Base-by-base conservation (phyloP, 2,113 vertebrate genomes). In the Hippolais icterina region DNA sequence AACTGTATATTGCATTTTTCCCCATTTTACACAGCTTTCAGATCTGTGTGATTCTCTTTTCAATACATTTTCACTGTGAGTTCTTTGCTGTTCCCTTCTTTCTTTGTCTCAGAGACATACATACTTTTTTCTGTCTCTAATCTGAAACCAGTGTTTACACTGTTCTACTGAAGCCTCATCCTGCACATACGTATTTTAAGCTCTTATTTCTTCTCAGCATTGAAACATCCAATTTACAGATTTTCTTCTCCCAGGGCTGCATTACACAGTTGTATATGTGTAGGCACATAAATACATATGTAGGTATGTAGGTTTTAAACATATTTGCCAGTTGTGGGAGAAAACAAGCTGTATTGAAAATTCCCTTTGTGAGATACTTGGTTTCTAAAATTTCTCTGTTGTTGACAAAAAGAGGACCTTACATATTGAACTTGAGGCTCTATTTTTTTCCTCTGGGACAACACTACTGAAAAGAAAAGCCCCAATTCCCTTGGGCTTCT, bases 1-100 rank as follows among this genome's bases (percentile, higher is more conserved):
- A 77, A 31, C 12, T 0, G 0, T 33, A 39, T 61, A 5, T 57
- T 92, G 10, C 13, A 25, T 56, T 71, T 3, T 0, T 4, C 17
- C 22, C 14, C 1, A 1, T 77, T 92, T 72, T 75, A 33, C 4
- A 20, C 7, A 47, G 11, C 7, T 13, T 88, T 9, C 5, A 15
- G 39, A 65, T 15, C 57, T 31, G 2, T 2, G 1, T 27, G 10
- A 24, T 64, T 79, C 7, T 66, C 19, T 37, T 91, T 69, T 64
- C 49, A 35, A 6, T 23, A 5, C 41, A 21, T 81, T 90, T 86
- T 61, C 59, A 25, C 44, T 27, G 17, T 52, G 41, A 70, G 6
- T 31, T 74, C 16, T 42, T 74, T 54, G 24, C 19, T 83, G 11
- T 47, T 71, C 15, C 65, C 13, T 59, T 28, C 37, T 72, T 83